Evolutionary conservation across 2,888 invertebrate species (phyloP), one percentile per base, ranked within the genome.

Genomic region (Chymomyza procnemis): DNA sequence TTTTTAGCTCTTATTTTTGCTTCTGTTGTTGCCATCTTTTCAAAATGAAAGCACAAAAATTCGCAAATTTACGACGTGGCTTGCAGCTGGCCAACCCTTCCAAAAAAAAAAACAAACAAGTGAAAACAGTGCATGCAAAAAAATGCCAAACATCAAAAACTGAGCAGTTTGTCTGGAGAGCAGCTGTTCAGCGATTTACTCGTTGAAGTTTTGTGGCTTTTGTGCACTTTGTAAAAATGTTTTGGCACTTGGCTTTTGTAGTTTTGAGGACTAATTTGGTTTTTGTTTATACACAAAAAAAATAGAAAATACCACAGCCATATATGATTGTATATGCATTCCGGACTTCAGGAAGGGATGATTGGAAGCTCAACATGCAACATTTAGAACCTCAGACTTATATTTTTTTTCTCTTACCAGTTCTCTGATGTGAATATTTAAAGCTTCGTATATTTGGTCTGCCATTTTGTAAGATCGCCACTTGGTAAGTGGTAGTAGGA

Each of bases 191-290:
- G 61, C 81, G 77, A 69, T 61, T 75, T 71, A 61, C 67, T 73
- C 80, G 70, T 82, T 79, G 82, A 77, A 78, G 73, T 72, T 67
- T 80, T 79, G 73, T 73, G 85, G 85, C 75, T 82, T 73, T 62
- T 60, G 68, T 48, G 60, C 56, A 58, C 63, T 67, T 64, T 22
- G 61, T 26, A 67, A 55, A 54, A 75, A 74, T 80, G 73, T 85
- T 78, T 83, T 85, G 80, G 75, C 81, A 85, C 80, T 81, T 85
- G 85, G 80, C 78, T 78, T 71, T 74, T 71, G 61, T 57, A 54
- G 64, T 74, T 65, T 77, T 75, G 66, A 69, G 78, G 85, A 85
- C 85, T 85, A 85, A 81, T 85, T 81, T 80, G 69, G 80, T 75
- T 81, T 81, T 82, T 82, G 80, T 82, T 83, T 81, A 78, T 80